Percentiles rank a stretch among this genome's conserved stretches.
These are phyloP conservation scores for Drosophila nr. perissopoda DNA, from an alignment of 2,888 invertebrate genomes.

Conservation along the genomic window DNA sequence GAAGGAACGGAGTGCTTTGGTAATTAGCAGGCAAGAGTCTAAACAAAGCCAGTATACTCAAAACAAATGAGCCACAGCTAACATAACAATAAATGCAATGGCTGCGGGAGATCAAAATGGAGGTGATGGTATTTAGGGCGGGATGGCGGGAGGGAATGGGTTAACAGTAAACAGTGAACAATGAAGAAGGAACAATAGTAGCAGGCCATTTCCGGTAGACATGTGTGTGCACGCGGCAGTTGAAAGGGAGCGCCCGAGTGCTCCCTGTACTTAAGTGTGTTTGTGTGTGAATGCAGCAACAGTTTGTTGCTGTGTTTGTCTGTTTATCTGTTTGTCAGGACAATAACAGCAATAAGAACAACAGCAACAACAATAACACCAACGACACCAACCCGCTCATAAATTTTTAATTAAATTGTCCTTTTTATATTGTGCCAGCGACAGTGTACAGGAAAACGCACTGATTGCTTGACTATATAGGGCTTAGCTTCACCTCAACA, in stretches of 20 bases:
- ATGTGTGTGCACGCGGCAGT: constrained; percentile 30
- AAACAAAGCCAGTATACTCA: constrained; percentile 49
- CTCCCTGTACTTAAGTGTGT: constrained; percentile 10
- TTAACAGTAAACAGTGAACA: constrained; percentile 8
- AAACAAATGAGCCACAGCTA: constrained; percentile 64
- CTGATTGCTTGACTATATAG: constrained; percentile 58
- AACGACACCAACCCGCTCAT: constrained; percentile 60
- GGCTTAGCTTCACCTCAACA: constrained; percentile 10
- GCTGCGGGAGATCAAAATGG: constrained; percentile 1
- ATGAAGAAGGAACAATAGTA: constrained; percentile 45
- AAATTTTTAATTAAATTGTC: constrained; percentile 75
- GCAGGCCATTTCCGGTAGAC: constrained; percentile 66
- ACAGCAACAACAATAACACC: constrained; percentile 22
- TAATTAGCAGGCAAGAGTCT: constrained; percentile 63
- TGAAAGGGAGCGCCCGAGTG: constrained; percentile 46
- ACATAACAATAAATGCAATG: constrained; percentile 39
- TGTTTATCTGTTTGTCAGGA: constrained; percentile 53
- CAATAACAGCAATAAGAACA: constrained; percentile 40
- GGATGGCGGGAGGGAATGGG: not conserved
- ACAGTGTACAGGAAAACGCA: constrained; percentile 56
- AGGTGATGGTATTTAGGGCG: not conserved
- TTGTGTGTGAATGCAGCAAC: constrained; percentile 58
- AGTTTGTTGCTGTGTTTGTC: constrained; percentile 67
- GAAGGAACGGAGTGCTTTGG: constrained; percentile 27
- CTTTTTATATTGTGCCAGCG: constrained; percentile 36